Base-by-base conservation (phyloP, 2,113 vertebrate genomes). In the Tetraodon nigroviridis region DNA sequence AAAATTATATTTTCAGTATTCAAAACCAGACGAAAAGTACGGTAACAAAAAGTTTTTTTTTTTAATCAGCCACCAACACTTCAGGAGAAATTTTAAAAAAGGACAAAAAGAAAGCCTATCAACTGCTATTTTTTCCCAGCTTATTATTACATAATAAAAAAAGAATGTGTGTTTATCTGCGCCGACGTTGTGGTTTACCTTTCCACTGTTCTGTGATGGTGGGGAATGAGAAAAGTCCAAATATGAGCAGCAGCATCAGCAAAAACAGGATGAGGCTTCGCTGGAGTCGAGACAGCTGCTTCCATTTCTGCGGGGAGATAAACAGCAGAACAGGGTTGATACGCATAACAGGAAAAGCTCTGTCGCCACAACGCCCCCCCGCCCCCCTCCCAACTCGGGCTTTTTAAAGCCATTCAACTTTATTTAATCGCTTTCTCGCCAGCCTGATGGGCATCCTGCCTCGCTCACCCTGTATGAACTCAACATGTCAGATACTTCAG, bases 281-380 rank as follows among this genome's bases (percentile, higher is more conserved):
- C 84, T 99, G 97, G 0, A 99, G 87, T 6, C 94, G 86, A 4
- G 97, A 97, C 80, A 99, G 90, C 85, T 96, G 96, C 87, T 99
- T 98, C 97, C 96, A 98, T 88, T 93, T 96, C 97, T 99, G 75
- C 18, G 61, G 68, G 58, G 7, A 73, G 48, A 77, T 12, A 64
- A 75, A 73, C 42, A 74, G 13, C 52, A 46, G 4, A 42, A 64
- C 7, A 29, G 44, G n/a, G 44, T 10, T 37, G 32, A 37, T 37
- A 11, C 32, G 32, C 32, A 37, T 37, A 37, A 37, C 32, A 37
- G 12, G 8, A 12, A 37, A 37, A 37, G 32, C 32, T 32, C 45
- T 55, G 29, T 41, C 21, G 27, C 44, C 41, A 27, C 18, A 47
- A 16, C 50, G 6, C 16, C 32, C 32, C 7, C 32, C 32, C 32